Conservation (phyloP, 1,140 invertebrate species). For the Doryteuthis pealeii region DNA sequence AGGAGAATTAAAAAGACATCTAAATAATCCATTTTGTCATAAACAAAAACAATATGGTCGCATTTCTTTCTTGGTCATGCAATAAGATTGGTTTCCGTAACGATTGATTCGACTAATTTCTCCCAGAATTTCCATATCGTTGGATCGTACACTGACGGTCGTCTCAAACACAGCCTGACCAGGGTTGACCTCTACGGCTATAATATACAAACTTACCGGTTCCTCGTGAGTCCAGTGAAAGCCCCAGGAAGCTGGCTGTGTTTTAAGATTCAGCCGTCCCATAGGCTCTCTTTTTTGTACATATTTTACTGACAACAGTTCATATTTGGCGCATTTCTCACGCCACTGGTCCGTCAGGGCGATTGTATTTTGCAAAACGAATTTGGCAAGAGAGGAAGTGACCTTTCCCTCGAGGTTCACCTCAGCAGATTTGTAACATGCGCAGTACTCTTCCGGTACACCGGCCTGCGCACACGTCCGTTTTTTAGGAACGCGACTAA, state of each 20-base stretch:
- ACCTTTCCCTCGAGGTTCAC: neutral
- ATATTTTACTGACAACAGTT: neutral
- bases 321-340: neutral
- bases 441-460: neutral
- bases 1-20: no score
- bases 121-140: constrained; percentile 13
- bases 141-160: neutral
- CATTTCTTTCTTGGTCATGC: constrained; percentile 16
- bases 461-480: constrained; percentile 7
- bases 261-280: neutral
- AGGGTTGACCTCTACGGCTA: neutral
- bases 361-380: neutral
- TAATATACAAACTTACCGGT: neutral
- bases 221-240: neutral
- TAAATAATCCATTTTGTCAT: neutral
- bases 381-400: neutral
- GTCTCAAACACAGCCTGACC: neutral
- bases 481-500: neutral
- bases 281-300: neutral
- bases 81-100: constrained; percentile 29
- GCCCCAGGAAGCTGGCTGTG: neutral
- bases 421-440: neutral
- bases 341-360: neutral
- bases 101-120: constrained; percentile 19
- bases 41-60: constrained; percentile 22